Conservation (phyloP, 2,797 vertebrate species). For the Morelia viridis region DNA sequence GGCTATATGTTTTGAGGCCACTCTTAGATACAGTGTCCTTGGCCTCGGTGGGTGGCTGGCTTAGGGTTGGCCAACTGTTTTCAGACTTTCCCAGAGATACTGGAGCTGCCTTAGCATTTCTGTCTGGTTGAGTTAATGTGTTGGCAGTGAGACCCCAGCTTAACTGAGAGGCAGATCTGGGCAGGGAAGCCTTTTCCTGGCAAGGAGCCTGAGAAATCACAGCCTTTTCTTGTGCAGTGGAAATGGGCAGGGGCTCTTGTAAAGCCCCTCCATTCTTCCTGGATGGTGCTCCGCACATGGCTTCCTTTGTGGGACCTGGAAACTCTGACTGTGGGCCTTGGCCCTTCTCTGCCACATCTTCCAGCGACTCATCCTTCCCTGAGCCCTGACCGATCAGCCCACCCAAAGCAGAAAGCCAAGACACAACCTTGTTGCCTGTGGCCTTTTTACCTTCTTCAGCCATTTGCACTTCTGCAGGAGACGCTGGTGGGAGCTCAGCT, state of each 20-base stretch:
- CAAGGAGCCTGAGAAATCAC: slow-evolving; percentile 25
- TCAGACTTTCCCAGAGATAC: slow-evolving; percentile 43
- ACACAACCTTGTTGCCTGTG: slow-evolving; percentile 79
- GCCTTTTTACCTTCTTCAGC: slow-evolving; percentile 78
- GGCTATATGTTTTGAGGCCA: slow-evolving; percentile 72
- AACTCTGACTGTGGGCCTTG: slow-evolving; percentile 31
- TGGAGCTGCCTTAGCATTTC: slow-evolving; percentile 32
- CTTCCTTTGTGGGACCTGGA: slow-evolving; percentile 43
- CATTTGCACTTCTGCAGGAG: slow-evolving; percentile 76
- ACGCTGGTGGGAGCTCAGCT: slow-evolving; percentile 71
- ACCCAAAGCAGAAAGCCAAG: slow-evolving; percentile 82
- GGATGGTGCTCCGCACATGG: slow-evolving; percentile 37
- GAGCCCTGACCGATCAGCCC: slow-evolving; percentile 76
- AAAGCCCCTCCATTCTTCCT: slow-evolving; percentile 42
- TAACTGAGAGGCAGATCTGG: slow-evolving; percentile 56
- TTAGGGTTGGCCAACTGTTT: slow-evolving; percentile 52
- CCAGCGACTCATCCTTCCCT: slow-evolving; percentile 65
- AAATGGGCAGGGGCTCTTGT: slow-evolving; percentile 22
- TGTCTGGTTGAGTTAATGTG: slow-evolving; percentile 21
- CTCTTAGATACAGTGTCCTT: slow-evolving; percentile 74
- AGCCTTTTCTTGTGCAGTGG: slow-evolving; percentile 40
- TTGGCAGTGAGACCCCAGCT: slow-evolving; percentile 33
- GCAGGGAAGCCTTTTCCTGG: slow-evolving; percentile 51
- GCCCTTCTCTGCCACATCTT: slow-evolving; percentile 50
- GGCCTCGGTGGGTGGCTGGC: slow-evolving; percentile 54